phyloP scores from a whole-genome alignment of 2,888 invertebrate genomes.

The Eumerus sabulonum region DNA sequence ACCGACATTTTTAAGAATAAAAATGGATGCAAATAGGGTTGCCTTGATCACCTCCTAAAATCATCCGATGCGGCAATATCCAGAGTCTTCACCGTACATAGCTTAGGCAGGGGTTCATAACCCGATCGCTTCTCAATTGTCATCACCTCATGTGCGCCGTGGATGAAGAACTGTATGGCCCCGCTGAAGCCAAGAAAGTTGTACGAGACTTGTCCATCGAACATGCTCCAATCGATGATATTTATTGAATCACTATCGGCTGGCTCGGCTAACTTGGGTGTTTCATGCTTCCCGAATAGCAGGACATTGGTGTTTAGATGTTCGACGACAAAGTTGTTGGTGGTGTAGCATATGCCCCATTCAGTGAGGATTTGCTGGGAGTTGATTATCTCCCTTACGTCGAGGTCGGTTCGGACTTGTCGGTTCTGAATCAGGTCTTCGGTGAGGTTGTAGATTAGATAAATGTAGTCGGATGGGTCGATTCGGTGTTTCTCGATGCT shows the following conservation, averaged over 20 bases:
- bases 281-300: constrained; percentile 72
- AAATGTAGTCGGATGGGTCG: constrained; percentile 75
- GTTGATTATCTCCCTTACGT: background rate
- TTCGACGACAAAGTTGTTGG: constrained; percentile 72
- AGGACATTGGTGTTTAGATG: constrained; percentile 73
- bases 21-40: no score
- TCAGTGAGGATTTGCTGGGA: constrained; percentile 76
- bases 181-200: constrained; percentile 74
- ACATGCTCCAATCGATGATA: constrained; percentile 71
- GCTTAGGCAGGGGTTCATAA: constrained; percentile 71
- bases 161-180: constrained; percentile 73
- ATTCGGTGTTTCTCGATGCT: constrained; percentile 71
- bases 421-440: constrained; percentile 29
- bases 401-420: no score
- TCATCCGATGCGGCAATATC: constrained; percentile 74
- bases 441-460: constrained; percentile 77
- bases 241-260: constrained; percentile 11
- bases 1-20: background rate
- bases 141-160: constrained; percentile 76
- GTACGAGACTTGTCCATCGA: constrained; percentile 73
- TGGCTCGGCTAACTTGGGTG: constrained; percentile 26
- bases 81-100: constrained; percentile 71
- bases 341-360: constrained; percentile 77
- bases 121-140: constrained; percentile 73
- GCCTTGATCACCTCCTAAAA: constrained; percentile 71